These are phyloP conservation scores for Hyppa rectilinea DNA, from an alignment of 2,888 invertebrate species.

Conservation along the genomic window DNA sequence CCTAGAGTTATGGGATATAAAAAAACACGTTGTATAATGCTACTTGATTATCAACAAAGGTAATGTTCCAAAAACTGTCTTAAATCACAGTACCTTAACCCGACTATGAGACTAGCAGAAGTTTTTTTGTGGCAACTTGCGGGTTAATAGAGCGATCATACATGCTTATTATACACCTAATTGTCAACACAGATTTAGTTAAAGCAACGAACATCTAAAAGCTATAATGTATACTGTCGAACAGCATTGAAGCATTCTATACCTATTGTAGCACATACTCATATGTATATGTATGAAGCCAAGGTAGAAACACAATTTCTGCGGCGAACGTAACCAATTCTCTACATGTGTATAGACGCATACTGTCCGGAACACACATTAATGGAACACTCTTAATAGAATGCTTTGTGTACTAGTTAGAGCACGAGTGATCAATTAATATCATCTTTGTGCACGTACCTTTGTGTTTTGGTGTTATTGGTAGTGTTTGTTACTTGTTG, in stretches of 20 bases:
- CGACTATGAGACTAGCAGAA: too few species aligned
- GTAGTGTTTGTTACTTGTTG: not conserved
- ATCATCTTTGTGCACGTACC: constrained; percentile 41
- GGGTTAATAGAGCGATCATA: not conserved
- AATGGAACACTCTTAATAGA: constrained; percentile 57
- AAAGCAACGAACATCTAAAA: not conserved
- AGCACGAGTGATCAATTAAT: constrained; percentile 59
- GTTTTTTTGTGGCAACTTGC: too few species aligned
- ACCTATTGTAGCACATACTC: not conserved
- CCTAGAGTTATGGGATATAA: too few species aligned
- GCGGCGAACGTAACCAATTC: constrained; percentile 46
- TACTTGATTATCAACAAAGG: too few species aligned
- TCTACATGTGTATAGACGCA: constrained; percentile 28
- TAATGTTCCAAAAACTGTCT: too few species aligned
- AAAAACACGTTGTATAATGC: too few species aligned
- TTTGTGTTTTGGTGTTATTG: constrained; percentile 10
- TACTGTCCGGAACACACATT: constrained; percentile 56
- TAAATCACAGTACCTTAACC: too few species aligned
- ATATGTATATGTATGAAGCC: constrained; percentile 2
- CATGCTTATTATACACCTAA: too few species aligned
- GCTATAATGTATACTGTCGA: not conserved
- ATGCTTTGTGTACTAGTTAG: constrained; percentile 57
- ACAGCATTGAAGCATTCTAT: constrained; percentile 7
- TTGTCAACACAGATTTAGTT: not conserved
- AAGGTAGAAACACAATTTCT: constrained; percentile 44